Base-by-base conservation (phyloP, 2,113 vertebrate species). In the Syngnathus floridae region DNA sequence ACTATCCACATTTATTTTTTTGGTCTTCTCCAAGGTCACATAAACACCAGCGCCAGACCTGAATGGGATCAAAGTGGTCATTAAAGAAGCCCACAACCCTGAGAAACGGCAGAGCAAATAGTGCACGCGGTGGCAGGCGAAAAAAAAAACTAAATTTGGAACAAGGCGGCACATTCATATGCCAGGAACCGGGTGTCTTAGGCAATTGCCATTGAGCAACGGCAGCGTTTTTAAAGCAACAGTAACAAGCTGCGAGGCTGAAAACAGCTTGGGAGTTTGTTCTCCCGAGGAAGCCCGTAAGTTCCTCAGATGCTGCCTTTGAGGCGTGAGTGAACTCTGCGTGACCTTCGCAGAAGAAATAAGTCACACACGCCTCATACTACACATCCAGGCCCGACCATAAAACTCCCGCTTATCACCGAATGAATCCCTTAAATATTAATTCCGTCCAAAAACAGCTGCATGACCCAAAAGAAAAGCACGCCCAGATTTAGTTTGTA, bases 21-120 rank as follows among this genome's bases (percentile, higher is more conserved):
- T 74, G 75, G 78, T 73, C 56, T 70, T 61, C 79, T 78, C 73
- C 80, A 79, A 76, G 80, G 82, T 86, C 80, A 62, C 72, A 54
- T 88, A 88, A 88, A 88, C 82, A 82, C 79, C 75, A 81, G 75
- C 62, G 77, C 86, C 83, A 87, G 85, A 84, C 83, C 84, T 84
- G 83, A 88, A 82, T 81, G 83, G 84, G 85, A 90, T 88, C 88
- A 90, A 88, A 90, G 82, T 85, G 77, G 81, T 89, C 83, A 84
- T 88, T 84, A 86, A 83, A 84, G 74, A 84, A 87, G 87, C 88
- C 87, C 87, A 86, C 83, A 84, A 81, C 85, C 86, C 84, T 86
- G 84, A 89, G 81, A 87, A 86, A 87, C 85, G 85, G 84, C 87
- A 88, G 82, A 82, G 76, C 84, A 81, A 85, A 85, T 82, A 86